Conservation (phyloP, 2,797 vertebrate species). For the Brachyrhaphis roseni region DNA sequence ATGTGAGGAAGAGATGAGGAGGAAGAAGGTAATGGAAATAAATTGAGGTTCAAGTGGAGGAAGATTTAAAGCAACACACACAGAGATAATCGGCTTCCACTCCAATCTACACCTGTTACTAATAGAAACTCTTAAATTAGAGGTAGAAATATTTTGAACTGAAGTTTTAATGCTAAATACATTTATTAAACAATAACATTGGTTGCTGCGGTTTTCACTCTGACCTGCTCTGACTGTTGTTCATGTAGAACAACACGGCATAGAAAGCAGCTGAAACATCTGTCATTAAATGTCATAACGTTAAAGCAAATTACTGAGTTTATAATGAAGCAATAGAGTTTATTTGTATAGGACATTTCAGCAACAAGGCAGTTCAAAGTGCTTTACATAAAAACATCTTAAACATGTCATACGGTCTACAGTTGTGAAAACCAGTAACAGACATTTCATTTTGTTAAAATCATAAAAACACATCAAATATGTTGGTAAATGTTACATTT, state of each 20-base stretch:
- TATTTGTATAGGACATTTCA: too few species aligned
- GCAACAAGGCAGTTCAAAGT: too few species aligned
- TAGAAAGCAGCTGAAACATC: not conserved
- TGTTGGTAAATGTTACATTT: too few species aligned
- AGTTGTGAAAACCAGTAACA: too few species aligned
- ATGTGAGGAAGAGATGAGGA: conserved; percentile 56
- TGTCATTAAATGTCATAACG: not conserved
- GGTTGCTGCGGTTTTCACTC: not conserved
- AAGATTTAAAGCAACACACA: conserved; percentile 16
- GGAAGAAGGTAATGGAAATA: conserved; percentile 32
- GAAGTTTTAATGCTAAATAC: not conserved
- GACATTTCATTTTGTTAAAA: too few species aligned
- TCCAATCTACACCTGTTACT: not conserved
- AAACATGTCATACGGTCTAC: too few species aligned
- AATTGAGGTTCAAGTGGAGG: conserved; percentile 18
- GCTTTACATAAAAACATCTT: too few species aligned
- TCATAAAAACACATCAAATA: too few species aligned
- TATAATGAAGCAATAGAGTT: not conserved
- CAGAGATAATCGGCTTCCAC: conserved; percentile 23
- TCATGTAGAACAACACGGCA: not conserved
- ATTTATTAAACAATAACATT: not conserved
- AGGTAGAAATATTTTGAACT: not conserved
- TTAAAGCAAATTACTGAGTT: not conserved
- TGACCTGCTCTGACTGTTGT: not conserved
- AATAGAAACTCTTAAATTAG: conserved; percentile 4